Conservation (phyloP, 2,113 vertebrate genomes). For the Eira barbara region DNA sequence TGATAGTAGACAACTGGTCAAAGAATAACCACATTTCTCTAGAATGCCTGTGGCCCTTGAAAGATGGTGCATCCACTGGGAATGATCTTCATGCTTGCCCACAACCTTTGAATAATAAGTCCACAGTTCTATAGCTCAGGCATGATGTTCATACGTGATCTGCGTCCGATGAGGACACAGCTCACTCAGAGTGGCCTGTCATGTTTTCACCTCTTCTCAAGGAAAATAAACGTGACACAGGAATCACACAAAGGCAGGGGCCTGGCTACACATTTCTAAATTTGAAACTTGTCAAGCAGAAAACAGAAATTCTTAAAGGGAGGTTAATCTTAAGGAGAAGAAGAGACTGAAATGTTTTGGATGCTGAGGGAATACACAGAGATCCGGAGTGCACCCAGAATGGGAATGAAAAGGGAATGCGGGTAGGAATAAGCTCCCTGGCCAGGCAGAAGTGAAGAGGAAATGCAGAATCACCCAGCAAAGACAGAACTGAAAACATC, state of each 20-base stretch:
- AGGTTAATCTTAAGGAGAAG: neutral
- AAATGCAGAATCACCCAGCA: neutral
- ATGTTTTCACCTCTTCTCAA: neutral
- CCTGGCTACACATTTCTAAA: neutral
- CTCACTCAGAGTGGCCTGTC: neutral
- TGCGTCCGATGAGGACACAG: neutral
- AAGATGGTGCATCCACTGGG: accelerated
- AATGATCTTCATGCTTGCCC: neutral
- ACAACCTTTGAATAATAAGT: neutral
- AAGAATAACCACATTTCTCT: neutral
- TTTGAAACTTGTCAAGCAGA: neutral
- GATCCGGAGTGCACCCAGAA: neutral
- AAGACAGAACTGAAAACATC: neutral
- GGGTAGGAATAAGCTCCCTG: neutral
- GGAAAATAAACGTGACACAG: neutral
- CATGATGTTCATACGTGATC: neutral
- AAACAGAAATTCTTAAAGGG: neutral
- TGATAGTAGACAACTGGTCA: neutral
- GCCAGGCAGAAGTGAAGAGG: neutral
- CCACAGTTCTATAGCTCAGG: neutral
- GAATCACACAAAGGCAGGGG: neutral
- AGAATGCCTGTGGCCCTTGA: neutral
- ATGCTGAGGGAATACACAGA: neutral
- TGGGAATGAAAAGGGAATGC: neutral
- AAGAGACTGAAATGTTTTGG: neutral